Conservation (phyloP, 2,888 invertebrate genomes). For the Xestia c-nigrum region DNA sequence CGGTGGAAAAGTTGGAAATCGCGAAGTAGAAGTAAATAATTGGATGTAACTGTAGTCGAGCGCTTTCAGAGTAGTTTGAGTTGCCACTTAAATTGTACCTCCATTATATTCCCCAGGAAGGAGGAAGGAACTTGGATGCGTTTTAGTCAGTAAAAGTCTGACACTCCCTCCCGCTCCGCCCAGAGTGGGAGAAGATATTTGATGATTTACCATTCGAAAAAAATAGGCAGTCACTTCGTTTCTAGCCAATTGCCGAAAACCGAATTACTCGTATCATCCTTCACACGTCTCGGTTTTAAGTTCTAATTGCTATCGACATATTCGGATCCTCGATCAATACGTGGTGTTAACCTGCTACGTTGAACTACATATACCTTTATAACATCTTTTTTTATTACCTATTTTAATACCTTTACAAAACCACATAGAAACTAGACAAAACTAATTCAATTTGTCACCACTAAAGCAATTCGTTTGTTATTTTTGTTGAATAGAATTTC, state of each 20-base stretch:
- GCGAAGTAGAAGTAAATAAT: constrained; percentile 52
- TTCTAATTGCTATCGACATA: background rate
- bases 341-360: background rate
- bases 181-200: no score
- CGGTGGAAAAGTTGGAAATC: constrained; percentile 12
- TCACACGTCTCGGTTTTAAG: background rate
- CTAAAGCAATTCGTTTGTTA: constrained; percentile 39
- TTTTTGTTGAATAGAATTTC: constrained; percentile 57
- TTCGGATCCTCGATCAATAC: background rate
- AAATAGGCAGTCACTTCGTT: no score
- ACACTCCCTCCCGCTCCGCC: no score
- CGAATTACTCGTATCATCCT: background rate
- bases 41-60: constrained; percentile 50
- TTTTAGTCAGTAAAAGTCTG: no score
- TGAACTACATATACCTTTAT: no score
- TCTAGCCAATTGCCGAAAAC: no score
- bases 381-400: background rate
- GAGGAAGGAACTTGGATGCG: no score
- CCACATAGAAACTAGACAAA: constrained; percentile 2
- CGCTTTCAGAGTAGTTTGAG: constrained; percentile 36
- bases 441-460: background rate
- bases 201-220: no score
- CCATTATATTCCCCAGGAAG: constrained; percentile 22
- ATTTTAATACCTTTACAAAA: background rate
- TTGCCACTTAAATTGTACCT: constrained; percentile 34